Evolutionary conservation across 2,113 vertebrate genomes (phyloP).

Genomic region (Lamprologus callipterus): DNA sequence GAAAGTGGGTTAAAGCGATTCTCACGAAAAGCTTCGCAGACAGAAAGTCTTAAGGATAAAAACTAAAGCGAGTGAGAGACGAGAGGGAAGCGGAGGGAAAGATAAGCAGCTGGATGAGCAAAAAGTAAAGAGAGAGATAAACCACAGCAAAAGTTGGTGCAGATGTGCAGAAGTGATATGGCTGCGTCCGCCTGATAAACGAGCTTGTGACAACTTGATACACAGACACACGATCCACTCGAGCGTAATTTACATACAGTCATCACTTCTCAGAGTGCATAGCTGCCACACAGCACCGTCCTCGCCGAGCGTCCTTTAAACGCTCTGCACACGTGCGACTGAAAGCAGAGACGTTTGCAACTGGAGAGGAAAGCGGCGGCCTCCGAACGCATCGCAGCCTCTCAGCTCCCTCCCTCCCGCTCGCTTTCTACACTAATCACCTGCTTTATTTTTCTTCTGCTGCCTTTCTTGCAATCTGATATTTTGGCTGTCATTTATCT

Average conservation of each 20-base stretch:
- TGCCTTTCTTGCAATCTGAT: slow-evolving; percentile 53
- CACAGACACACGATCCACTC: background rate
- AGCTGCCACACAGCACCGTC: slow-evolving; percentile 11
- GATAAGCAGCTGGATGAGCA: background rate
- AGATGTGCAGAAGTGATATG: slow-evolving; percentile 22
- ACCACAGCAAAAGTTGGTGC: background rate
- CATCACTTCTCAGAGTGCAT: slow-evolving; percentile 53
- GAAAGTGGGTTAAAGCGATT: background rate
- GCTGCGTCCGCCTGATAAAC: slow-evolving; percentile 28
- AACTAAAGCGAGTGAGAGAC: background rate
- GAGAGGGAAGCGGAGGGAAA: background rate
- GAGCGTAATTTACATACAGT: slow-evolving; percentile 39
- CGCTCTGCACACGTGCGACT: slow-evolving; percentile 9
- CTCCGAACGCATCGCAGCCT: slow-evolving; percentile 21
- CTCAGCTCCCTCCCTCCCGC: slow-evolving; percentile 23
- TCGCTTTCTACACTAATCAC: slow-evolving; percentile 49
- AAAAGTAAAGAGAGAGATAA: background rate
- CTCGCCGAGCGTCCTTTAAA: background rate
- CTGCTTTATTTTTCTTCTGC: slow-evolving; percentile 51
- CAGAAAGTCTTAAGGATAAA: background rate
- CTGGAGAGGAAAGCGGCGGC: slow-evolving; percentile 1
- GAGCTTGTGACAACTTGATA: slow-evolving; percentile 23
- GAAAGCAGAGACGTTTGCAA: slow-evolving; percentile 20
- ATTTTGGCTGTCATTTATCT: slow-evolving; percentile 60
- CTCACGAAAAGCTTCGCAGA: background rate